Percentiles rank a stretch among this genome's conserved stretches.
Conservation (phyloP, 2,797 vertebrate genomes). For the Zenarchopterus dispar region DNA sequence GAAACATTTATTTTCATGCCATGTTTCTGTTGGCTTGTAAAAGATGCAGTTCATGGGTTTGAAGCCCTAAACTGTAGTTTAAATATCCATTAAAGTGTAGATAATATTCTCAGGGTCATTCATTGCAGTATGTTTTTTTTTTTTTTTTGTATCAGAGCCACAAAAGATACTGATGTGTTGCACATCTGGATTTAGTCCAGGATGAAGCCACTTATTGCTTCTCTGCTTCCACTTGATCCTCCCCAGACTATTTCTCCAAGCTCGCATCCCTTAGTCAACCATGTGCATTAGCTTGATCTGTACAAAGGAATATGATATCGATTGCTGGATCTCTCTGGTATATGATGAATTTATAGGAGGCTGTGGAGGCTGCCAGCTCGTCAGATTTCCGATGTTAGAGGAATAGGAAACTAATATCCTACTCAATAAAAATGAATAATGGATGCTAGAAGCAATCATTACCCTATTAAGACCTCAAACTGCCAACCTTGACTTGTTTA, state of each 20-base stretch:
- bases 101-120: constrained; percentile 8
- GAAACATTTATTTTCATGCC: constrained; percentile 11
- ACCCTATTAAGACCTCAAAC: constrained; percentile 21
- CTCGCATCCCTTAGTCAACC: constrained; percentile 50
- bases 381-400: constrained; percentile 45
- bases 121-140: constrained; percentile 12
- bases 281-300: constrained; percentile 71
- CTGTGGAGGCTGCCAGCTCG: constrained; percentile 50
- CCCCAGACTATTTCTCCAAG: constrained; percentile 31
- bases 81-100: too few species aligned
- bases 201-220: constrained; percentile 60
- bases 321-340: constrained; percentile 58
- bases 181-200: constrained; percentile 49
- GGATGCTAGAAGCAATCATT: constrained; percentile 64
- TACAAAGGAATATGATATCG: constrained; percentile 63
- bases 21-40: not conserved
- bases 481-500: constrained; percentile 48
- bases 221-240: constrained; percentile 37
- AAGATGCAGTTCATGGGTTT: too few species aligned
- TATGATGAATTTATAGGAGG: constrained; percentile 71
- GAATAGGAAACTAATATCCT: constrained; percentile 52
- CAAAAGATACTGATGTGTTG: constrained; percentile 24
- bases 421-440: constrained; percentile 75
- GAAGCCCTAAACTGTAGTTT: too few species aligned
- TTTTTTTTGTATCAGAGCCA: constrained; percentile 16